Evolutionary conservation across 2,888 invertebrate species (phyloP).

Genomic region (Blastobasis lacticolella): DNA sequence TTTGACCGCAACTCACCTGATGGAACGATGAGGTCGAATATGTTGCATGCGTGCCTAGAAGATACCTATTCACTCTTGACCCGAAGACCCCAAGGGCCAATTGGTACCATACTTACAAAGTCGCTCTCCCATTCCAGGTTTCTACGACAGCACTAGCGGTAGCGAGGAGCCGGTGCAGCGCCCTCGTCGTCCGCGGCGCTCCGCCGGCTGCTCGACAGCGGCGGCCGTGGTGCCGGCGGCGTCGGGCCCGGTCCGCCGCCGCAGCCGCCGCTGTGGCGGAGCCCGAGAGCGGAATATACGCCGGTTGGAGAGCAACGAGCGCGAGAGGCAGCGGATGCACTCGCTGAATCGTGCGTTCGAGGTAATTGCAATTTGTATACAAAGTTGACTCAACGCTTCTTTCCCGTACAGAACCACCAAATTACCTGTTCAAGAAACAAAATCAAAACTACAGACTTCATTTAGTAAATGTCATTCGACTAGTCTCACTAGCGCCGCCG

Average conservation of each 20-base stretch:
- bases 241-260: constrained; percentile 54
- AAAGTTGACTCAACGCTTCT: neutral
- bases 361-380: constrained; percentile 53
- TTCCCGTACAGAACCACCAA: neutral
- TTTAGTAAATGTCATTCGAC: too few species aligned
- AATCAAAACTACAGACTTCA: too few species aligned
- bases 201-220: constrained; percentile 40
- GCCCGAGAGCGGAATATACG: constrained; percentile 90
- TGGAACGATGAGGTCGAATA: too few species aligned
- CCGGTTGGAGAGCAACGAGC: constrained; percentile 91
- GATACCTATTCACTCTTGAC: too few species aligned
- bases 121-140: constrained; percentile 36
- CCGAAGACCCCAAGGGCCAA: too few species aligned
- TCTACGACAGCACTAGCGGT: constrained; percentile 57
- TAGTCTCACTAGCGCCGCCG: too few species aligned
- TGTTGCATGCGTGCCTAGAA: too few species aligned
- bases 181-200: constrained; percentile 41
- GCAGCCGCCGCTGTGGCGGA: constrained; percentile 83
- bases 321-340: constrained; percentile 94
- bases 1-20: too few species aligned
- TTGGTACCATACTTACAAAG: too few species aligned
- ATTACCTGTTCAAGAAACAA: too few species aligned
- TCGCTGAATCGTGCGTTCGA: constrained; percentile 93
- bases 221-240: constrained; percentile 26
- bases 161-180: constrained; percentile 48